Conservation (phyloP, 2,113 vertebrate genomes). For the Nothocercus julius region DNA sequence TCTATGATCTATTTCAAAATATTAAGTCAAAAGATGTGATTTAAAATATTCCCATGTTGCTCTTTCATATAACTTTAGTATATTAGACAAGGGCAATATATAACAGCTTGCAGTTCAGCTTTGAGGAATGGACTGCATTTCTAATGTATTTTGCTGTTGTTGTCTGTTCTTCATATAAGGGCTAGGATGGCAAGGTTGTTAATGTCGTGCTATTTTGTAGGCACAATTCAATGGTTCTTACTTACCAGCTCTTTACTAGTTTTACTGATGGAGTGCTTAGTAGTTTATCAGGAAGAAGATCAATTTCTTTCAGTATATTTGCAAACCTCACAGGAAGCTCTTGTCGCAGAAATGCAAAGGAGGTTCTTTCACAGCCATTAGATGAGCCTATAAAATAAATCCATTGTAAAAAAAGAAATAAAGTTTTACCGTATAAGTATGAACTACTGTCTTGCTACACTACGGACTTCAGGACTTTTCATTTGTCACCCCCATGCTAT, state of each 20-base stretch:
- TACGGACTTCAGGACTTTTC: neutral
- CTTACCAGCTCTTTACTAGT: slow-evolving; percentile 93
- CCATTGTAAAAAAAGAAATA: neutral
- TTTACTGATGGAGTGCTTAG: slow-evolving; percentile 90
- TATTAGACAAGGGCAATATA: neutral
- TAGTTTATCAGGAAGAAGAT: slow-evolving; percentile 91
- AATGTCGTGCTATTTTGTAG: neutral
- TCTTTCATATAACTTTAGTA: neutral
- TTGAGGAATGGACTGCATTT: neutral
- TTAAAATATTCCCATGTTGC: neutral
- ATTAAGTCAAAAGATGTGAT: neutral
- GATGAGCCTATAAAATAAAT: slow-evolving; percentile 83
- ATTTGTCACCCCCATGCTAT: neutral
- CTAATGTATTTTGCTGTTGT: neutral
- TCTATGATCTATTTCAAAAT: neutral
- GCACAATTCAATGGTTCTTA: neutral
- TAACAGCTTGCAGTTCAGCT: neutral
- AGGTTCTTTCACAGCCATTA: slow-evolving; percentile 97
- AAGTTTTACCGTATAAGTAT: neutral
- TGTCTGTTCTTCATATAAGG: neutral
- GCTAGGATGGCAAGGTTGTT: neutral
- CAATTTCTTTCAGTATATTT: slow-evolving; percentile 97
- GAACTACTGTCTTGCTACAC: neutral
- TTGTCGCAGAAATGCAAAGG: slow-evolving; percentile 93
- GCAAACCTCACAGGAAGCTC: slow-evolving; percentile 95